Evolutionary conservation across 2,113 vertebrate genomes (phyloP).

Genomic region (Clarias gariepinus): DNA sequence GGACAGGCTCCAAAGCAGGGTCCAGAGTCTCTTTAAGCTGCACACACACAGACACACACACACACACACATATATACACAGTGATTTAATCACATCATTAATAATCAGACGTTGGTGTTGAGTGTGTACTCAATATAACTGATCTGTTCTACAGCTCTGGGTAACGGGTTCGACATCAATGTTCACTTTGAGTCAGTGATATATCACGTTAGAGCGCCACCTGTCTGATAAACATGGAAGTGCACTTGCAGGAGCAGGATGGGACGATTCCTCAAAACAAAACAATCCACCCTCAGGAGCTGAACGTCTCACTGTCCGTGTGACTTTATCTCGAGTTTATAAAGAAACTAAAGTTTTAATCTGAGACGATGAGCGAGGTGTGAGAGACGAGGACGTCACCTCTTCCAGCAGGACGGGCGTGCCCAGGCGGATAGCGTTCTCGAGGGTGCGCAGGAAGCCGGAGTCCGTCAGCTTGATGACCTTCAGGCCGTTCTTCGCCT

Average conservation of each 20-base stretch:
- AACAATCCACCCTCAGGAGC: background rate
- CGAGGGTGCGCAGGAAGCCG: slow-evolving; percentile 77
- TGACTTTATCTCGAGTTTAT: background rate
- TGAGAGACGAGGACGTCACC: slow-evolving; percentile 52
- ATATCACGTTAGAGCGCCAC: background rate
- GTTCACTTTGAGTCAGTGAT: background rate
- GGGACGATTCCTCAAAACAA: background rate
- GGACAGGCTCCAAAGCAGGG: slow-evolving; percentile 80
- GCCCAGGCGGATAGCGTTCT: slow-evolving; percentile 80
- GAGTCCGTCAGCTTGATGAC: slow-evolving; percentile 82
- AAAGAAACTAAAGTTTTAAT: background rate
- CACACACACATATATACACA: background rate
- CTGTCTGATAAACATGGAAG: background rate
- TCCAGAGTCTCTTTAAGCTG: slow-evolving; percentile 83
- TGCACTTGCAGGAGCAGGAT: background rate
- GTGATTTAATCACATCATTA: background rate
- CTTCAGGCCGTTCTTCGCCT: slow-evolving; percentile 76
- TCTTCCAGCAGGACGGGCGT: slow-evolving; percentile 82
- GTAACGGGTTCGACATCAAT: background rate
- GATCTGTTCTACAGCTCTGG: slow-evolving; percentile 4
- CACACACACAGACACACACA: slow-evolving; percentile 44
- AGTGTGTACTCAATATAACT: background rate
- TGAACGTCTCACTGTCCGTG: background rate
- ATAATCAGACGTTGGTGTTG: background rate
- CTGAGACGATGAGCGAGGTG: background rate